Base-by-base conservation (phyloP, 2,113 vertebrate species). In the Equus quagga region DNA sequence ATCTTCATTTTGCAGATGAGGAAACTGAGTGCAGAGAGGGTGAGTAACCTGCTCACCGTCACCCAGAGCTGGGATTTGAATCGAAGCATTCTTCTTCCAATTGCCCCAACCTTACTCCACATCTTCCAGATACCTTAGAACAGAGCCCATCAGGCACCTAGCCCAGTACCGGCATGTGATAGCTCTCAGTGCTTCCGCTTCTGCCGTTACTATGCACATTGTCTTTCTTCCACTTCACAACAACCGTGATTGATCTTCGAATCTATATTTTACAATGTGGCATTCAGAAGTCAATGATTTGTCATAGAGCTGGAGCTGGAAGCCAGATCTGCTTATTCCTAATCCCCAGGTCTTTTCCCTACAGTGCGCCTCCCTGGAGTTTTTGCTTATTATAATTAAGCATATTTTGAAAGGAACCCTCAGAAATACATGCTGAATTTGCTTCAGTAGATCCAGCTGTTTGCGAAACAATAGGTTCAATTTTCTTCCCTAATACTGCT, bases 391-490 rank as follows among this genome's bases (percentile, higher is more conserved):
- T 93, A 89, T 83, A 96, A 93, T 93, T 75, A 96, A 82, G 36
- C 28, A 49, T 90, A 91, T 96, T 97, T 97, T 97, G 97, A 98
- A 97, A 96, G 91, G 80, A 97, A 85, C 60, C 21, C 89, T 96
- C 91, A 96, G 70, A 96, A 96, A 95, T 60, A 56, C 46, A 93
- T 31, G 31, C 64, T 84, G 70, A 85, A 97, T 96, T 91, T 97
- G 54, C 95, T 94, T 94, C 76, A 73, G 81, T 92, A 85, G 84
- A 93, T 92, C 90, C 96, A 97, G 96, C 93, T 97, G 86, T 98
- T 97, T 97, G 95, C 28, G 65, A 97, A 97, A 98, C 97, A 98
- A 96, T 98, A 94, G 84, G 76, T 78, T 94, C 95, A 89, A 95
- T 98, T 98, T 98, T 98, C 94, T 97, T 95, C 75, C 78, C 94